These are phyloP conservation scores for Athetis lepigone DNA, from an alignment of 2,888 invertebrate genomes.

Conservation along the genomic window DNA sequence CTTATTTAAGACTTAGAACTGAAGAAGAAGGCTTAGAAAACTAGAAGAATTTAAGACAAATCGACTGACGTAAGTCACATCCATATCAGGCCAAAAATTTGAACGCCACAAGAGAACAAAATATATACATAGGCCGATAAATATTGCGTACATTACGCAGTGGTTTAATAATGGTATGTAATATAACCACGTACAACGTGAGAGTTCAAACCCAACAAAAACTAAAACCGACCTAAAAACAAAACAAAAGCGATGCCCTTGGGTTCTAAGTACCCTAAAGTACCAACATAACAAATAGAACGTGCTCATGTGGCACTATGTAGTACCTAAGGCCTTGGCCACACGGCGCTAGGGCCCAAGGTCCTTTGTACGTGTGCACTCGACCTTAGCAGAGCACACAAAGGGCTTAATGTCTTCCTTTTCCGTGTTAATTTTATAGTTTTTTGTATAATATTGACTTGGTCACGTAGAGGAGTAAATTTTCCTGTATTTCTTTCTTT, in stretches of 20 bases:
- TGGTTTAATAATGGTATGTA: no score
- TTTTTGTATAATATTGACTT: slow-evolving; percentile 60
- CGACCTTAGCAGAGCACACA: slow-evolving; percentile 57
- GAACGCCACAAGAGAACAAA: no score
- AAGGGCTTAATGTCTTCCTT: slow-evolving; percentile 60
- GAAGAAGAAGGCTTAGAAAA: no score
- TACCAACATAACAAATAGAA: slow-evolving; percentile 29
- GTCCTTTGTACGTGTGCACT: slow-evolving; percentile 59
- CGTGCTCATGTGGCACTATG: slow-evolving; percentile 22
- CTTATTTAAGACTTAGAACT: no score
- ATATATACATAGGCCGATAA: no score
- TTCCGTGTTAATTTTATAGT: slow-evolving; percentile 59
- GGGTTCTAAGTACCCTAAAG: slow-evolving; percentile 6
- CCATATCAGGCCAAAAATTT: no score
- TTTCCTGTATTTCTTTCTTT: no score
- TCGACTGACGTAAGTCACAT: no score
- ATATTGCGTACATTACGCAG: no score
- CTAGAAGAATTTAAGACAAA: no score
- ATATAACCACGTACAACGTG: no score
- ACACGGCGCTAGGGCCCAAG: slow-evolving; percentile 47
- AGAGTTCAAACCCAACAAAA: no score
- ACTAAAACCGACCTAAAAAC: slow-evolving; percentile 13
- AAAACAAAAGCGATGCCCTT: slow-evolving; percentile 23
- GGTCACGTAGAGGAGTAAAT: slow-evolving; percentile 33
- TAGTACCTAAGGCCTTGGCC: slow-evolving; percentile 55